Base-by-base conservation (phyloP, 2,113 vertebrate genomes). In the Pelmatolapia mariae region DNA sequence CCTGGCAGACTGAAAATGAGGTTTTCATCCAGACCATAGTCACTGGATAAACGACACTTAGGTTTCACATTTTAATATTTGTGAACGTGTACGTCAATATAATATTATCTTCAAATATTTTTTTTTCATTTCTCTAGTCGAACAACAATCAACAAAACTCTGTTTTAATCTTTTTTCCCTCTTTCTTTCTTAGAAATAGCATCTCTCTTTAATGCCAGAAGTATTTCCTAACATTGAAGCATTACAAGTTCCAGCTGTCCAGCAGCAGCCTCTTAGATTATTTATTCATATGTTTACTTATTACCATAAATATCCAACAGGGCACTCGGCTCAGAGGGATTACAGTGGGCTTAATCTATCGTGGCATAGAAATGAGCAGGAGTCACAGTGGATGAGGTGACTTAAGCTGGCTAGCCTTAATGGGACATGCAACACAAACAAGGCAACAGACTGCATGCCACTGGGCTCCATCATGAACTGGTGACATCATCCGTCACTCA, bases 241-340 rank as follows among this genome's bases (percentile, higher is more conserved):
- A 57, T 89, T 92, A 86, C 90, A 88, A 81, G 57, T 91, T 88
- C 86, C 90, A 93, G 89, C 90, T 93, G 94, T 92, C 91, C 86
- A 91, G 80, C 71, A 38, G 91, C 90, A 86, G 90, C 84, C 47
- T 87, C 91, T 90, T 80, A 89, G 91, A 93, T 94, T 94, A 95
- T 95, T 95, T 94, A 94, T 96, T 95, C 93, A 94, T 94, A 93
- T 94, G 91, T 95, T 95, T 93, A 93, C 95, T 95, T 95, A 94
- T 94, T 93, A 95, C 93, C 90, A 91, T 93, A 90, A 95, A 93
- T 89, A 95, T 95, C 95, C 93, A 93, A 92, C 89, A 79, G 92
- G 92, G 93, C 89, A 83, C 88, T 87, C 73, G 63, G 88, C 87
- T 94, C 86, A 88, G 89, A 85, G 87, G 92, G 95, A 96, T 97